Percentiles rank a stretch among this genome's conserved stretches.
Evolutionary conservation across 2,888 invertebrate species (phyloP).

Genomic region (Cataglyphis altisquamis): DNA sequence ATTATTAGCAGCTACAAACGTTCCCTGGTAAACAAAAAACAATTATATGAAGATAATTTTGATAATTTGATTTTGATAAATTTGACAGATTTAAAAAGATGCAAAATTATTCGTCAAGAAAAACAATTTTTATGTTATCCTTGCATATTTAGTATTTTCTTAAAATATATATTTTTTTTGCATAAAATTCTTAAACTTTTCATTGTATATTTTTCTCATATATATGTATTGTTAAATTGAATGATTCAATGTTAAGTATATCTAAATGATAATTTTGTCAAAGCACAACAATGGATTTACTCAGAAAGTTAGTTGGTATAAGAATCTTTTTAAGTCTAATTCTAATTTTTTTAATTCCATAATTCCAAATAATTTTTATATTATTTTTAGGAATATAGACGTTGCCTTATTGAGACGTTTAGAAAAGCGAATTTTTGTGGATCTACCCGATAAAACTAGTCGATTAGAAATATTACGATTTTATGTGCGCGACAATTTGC

Average conservation of each 20-base stretch:
- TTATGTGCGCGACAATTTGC: slow-evolving; percentile 86
- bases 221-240: not conserved
- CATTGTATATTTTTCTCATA: not conserved
- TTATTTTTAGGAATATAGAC: slow-evolving; percentile 91
- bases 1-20: slow-evolving; percentile 95
- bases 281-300: not conserved
- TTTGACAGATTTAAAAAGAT: not conserved
- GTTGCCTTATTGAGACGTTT: slow-evolving; percentile 94
- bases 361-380: slow-evolving; percentile 37
- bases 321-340: slow-evolving; percentile 10
- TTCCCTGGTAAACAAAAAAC: slow-evolving; percentile 91
- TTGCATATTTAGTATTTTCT: not conserved
- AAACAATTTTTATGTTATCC: not conserved
- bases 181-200: not conserved
- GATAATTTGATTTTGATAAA: slow-evolving; percentile 1
- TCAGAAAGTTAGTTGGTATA: not conserved
- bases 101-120: not conserved
- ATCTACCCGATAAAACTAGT: slow-evolving; percentile 90
- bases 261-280: not conserved
- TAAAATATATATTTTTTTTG: not conserved
- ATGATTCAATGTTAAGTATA: not conserved
- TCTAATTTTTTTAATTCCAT: not conserved
- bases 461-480: slow-evolving; percentile 90
- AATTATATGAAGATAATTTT: slow-evolving; percentile 13
- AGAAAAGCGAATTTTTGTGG: slow-evolving; percentile 94